Base-by-base conservation (phyloP, 2,113 vertebrate species). In the Cyanoderma ruficeps region DNA sequence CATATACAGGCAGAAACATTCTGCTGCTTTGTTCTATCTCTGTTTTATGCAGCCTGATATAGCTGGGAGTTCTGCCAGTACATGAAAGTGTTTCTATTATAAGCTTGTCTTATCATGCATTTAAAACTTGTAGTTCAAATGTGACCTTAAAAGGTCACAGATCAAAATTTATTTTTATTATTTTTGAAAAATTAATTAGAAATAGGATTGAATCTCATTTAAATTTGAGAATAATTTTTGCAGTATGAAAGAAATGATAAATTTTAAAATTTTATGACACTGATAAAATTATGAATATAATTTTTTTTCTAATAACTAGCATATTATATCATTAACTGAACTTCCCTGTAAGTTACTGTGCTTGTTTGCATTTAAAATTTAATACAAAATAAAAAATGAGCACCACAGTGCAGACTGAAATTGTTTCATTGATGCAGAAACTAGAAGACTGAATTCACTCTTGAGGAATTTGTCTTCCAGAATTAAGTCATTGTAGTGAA, bases 41-140 rank as follows among this genome's bases (percentile, higher is more conserved):
- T 89, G 31, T 44, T 94, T 65, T 63, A 83, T 60, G 63, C 67
- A 83, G 80, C 82, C 63, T 89, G 87, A 96, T 91, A 80, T 16
- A 83, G 42, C 75, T 5, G 79, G 96, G 93, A 91, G 78, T 90
- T 93, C 61, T 91, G 89, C 95, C 94, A 93, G 46, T 46, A n/a
- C 15, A 27, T 93, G 87, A 89, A 67, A 91, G 81, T 63, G 87
- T 90, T 97, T 87, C 96, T 96, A 96, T 96, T 95, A 76, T 79
- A 83, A 94, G 78, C 39, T 90, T 71, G 14, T 79, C 42, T 95
- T 94, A 68, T 82, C 74, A 79, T 5, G 2, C 60, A 59, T 94
- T 89, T 83, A 80, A 89, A 93, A 67, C 21, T 79, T 56, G 30
- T 55, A 52, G 71, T 93, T 95, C 39, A 59, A 77, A 65, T 72